These are phyloP conservation scores for Ophion slaviceki DNA, from an alignment of 2,888 invertebrate species.

Conservation along the genomic window DNA sequence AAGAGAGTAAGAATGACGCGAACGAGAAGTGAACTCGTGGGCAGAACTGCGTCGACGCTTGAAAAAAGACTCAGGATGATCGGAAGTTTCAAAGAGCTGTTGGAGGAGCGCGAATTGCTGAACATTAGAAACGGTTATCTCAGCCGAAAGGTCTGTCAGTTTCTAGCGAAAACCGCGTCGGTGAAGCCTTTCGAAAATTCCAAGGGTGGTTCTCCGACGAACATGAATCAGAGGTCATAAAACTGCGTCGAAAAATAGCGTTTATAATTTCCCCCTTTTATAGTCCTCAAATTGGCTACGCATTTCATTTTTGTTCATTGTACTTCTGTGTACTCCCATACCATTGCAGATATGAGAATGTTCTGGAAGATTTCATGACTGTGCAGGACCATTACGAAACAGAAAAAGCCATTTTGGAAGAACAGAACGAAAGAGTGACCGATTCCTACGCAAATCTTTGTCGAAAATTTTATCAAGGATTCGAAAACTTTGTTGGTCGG, in stretches of 20 bases:
- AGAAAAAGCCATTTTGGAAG: constrained; percentile 17
- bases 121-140: constrained; percentile 69
- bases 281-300: not conserved
- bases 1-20: not conserved
- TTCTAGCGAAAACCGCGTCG: constrained; percentile 57
- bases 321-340: not conserved
- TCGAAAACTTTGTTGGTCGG: constrained; percentile 47
- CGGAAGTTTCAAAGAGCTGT: constrained; percentile 56
- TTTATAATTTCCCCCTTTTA: not conserved
- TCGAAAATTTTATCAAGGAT: constrained; percentile 47
- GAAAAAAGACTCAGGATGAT: constrained; percentile 65
- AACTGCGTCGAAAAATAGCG: not conserved
- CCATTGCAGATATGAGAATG: constrained; percentile 61
- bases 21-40: constrained; percentile 35
- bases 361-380: constrained; percentile 65
- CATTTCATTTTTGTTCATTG: not conserved
- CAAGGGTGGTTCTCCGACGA: constrained; percentile 57
- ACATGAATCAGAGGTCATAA: constrained; percentile 43
- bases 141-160: constrained; percentile 66
- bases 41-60: constrained; percentile 31
- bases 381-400: constrained; percentile 45
- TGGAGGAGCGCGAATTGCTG: constrained; percentile 52
- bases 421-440: constrained; percentile 25
- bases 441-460: constrained; percentile 38
- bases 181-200: constrained; percentile 64